phyloP scores from a whole-genome alignment of 1,140 invertebrate species.

The Phthorimaea operculella region DNA sequence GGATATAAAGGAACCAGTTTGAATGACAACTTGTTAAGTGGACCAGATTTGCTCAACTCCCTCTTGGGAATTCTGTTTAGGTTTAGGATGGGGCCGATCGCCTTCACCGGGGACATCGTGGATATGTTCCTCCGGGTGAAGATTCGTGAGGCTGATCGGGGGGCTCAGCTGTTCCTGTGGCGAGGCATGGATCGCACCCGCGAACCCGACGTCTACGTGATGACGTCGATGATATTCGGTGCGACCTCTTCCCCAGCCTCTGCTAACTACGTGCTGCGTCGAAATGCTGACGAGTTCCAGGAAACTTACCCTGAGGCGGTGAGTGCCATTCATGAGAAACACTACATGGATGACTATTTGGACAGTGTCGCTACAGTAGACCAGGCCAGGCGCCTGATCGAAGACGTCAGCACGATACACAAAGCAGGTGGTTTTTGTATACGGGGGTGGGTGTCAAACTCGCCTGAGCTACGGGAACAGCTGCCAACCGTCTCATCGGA shows the following conservation, averaged over 20 bases:
- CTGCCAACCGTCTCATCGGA: neutral
- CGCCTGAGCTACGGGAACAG: neutral
- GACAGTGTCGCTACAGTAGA: conserved; percentile 11
- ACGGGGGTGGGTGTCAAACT: neutral
- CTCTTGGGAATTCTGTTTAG: conserved; percentile 29
- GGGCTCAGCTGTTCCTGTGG: conserved; percentile 34
- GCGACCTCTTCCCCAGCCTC: conserved; percentile 28
- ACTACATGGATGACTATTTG: conserved; percentile 46
- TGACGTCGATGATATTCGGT: conserved; percentile 39
- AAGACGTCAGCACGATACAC: neutral
- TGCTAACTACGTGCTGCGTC: conserved; percentile 29
- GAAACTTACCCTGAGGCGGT: conserved; percentile 21
- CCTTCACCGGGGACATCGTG: conserved; percentile 30
- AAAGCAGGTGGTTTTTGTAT: neutral
- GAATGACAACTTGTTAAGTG: conserved; percentile 26
- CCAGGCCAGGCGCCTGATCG: conserved; percentile 9
- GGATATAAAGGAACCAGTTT: conserved; percentile 18
- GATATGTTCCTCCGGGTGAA: conserved; percentile 49
- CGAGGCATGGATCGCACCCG: conserved; percentile 10
- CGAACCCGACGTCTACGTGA: conserved; percentile 20
- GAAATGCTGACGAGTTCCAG: conserved; percentile 26
- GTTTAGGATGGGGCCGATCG: conserved; percentile 29
- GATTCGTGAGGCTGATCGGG: conserved; percentile 23
- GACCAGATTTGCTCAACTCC: conserved; percentile 26
- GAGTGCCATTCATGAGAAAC: conserved; percentile 21